These are phyloP conservation scores for Parapsyche elsis DNA, from an alignment of 1,140 invertebrate species.

Conservation along the genomic window DNA sequence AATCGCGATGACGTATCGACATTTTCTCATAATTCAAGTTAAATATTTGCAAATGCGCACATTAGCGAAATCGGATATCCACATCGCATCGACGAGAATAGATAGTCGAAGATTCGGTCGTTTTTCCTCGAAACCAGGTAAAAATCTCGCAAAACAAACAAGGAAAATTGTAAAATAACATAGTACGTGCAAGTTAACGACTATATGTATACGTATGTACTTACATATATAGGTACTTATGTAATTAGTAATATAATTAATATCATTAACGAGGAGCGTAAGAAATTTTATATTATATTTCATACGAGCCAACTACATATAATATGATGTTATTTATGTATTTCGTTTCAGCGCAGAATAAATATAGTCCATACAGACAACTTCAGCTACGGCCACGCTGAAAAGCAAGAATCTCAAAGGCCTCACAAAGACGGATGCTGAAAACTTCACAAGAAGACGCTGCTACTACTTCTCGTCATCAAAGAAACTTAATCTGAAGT, in stretches of 20 bases:
- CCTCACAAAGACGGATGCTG: slow-evolving; percentile 36
- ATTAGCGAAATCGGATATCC: slow-evolving; percentile 30
- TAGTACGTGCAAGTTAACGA: no score
- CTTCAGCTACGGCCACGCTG: slow-evolving; percentile 22
- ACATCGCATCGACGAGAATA: slow-evolving; percentile 7
- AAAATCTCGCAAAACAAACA: slow-evolving; percentile 17
- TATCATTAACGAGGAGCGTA: neutral
- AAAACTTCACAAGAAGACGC: slow-evolving; percentile 30
- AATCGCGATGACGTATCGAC: neutral
- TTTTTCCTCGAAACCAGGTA: slow-evolving; percentile 12
- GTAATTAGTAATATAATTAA: neutral
- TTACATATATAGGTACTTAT: no score
- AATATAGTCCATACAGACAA: slow-evolving; percentile 10
- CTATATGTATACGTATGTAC: no score
- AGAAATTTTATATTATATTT: neutral
- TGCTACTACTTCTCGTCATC: slow-evolving; percentile 29
- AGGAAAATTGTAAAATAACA: slow-evolving; percentile 12
- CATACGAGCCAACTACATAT: neutral
- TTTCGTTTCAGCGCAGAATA: slow-evolving; percentile 6
- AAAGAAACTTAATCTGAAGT: slow-evolving; percentile 44
- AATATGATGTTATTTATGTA: neutral
- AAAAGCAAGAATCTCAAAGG: slow-evolving; percentile 41
- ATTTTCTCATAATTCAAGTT: slow-evolving; percentile 4
- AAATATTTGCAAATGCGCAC: slow-evolving; percentile 1
- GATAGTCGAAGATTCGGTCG: neutral